phyloP scores from a whole-genome alignment of 2,888 invertebrate species.

The Drosophila phalerata region DNA sequence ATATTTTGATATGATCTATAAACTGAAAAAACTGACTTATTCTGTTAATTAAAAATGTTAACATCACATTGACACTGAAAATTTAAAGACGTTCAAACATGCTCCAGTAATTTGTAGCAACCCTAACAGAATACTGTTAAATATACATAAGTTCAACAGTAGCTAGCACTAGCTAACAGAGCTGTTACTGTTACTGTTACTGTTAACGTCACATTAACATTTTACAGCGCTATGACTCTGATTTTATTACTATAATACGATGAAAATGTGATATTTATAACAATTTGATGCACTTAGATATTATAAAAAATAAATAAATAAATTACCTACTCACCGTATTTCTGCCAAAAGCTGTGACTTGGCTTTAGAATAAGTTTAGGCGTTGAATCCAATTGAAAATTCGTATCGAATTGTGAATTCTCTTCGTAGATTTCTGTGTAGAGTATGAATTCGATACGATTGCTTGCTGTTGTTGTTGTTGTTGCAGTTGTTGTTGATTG shows the following conservation, averaged over 20 bases:
- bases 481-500: slow-evolving; percentile 40
- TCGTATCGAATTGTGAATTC: slow-evolving; percentile 45
- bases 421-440: slow-evolving; percentile 77
- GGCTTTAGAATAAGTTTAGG: slow-evolving; percentile 28
- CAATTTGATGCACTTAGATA: not conserved
- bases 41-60: not conserved
- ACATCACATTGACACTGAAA: not conserved
- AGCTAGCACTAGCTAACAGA: not conserved
- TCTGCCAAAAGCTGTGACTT: slow-evolving; percentile 75
- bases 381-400: slow-evolving; percentile 23
- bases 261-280: not conserved
- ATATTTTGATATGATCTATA: not conserved
- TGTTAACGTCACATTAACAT: not conserved
- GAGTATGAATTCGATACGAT: slow-evolving; percentile 72
- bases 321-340: slow-evolving; percentile 84
- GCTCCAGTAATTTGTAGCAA: too few species aligned
- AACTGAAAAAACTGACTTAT: not conserved
- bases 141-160: not conserved
- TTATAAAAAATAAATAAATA: slow-evolving; percentile 36
- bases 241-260: not conserved
- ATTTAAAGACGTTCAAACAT: not conserved
- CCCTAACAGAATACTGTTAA: not conserved
- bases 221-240: not conserved
- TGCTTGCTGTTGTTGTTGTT: slow-evolving; percentile 53
- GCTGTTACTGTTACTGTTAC: not conserved